Evolutionary conservation across 1,140 invertebrate species (phyloP).

Genomic region (Caenorhabditis latens): DNA sequence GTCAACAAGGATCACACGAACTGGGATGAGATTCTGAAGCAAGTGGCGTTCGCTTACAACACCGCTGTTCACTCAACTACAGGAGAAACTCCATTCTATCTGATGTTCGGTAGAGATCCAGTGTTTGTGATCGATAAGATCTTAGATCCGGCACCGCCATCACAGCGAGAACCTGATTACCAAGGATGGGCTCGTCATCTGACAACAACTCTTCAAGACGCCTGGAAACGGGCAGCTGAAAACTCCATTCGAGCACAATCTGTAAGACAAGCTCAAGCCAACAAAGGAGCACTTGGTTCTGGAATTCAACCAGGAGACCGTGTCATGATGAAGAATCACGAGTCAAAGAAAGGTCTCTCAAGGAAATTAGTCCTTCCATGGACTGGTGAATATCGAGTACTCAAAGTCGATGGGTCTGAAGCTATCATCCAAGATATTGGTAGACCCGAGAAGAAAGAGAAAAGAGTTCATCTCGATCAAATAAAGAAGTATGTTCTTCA

Average conservation of each 20-base stretch:
- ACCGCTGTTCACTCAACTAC: constrained; percentile 26
- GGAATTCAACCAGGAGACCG: not conserved
- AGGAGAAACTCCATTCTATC: constrained; percentile 1
- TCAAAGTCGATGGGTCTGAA: not conserved
- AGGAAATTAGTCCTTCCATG: constrained; percentile 3
- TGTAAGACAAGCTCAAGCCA: not conserved
- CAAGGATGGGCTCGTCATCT: not conserved
- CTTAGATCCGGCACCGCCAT: not conserved
- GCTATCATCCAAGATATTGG: not conserved
- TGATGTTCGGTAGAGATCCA: constrained; percentile 43
- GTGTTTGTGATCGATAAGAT: constrained; percentile 2
- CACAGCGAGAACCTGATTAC: not conserved
- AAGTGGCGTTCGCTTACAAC: constrained; percentile 12
- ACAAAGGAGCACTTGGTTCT: not conserved
- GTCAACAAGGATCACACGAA: constrained; percentile 21
- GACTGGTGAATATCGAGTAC: not conserved
- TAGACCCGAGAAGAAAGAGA: not conserved
- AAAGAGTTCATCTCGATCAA: not conserved
- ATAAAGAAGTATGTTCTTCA: not conserved
- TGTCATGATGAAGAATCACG: not conserved
- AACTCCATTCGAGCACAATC: not conserved
- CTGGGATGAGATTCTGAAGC: constrained; percentile 25
- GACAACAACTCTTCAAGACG: not conserved
- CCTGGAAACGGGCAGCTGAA: not conserved
- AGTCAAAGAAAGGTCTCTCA: not conserved